phyloP scores from a whole-genome alignment of 2,888 invertebrate genomes.

The Pheosia gnoma region DNA sequence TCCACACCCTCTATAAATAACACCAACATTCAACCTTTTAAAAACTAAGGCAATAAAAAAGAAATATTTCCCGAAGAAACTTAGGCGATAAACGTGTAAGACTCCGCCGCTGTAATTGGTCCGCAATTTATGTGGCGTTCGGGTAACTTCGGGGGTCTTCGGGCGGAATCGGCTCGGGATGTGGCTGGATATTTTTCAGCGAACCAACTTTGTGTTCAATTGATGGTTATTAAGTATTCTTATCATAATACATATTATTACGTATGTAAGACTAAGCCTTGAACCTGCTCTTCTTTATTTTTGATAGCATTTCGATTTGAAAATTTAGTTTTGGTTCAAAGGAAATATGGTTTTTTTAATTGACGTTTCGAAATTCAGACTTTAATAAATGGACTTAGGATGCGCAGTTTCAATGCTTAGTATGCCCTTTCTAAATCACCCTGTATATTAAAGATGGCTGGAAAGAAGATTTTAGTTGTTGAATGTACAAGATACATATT shows the following conservation, averaged over 20 bases:
- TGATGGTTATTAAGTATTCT: not conserved
- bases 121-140: conserved; percentile 59
- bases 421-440: too few species aligned
- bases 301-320: too few species aligned
- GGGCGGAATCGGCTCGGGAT: conserved; percentile 2
- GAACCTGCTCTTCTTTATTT: too few species aligned
- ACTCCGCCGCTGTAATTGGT: conserved; percentile 71
- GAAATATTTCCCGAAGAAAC: conserved; percentile 61
- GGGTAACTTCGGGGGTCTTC: conserved; percentile 30
- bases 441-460: too few species aligned
- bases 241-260: not conserved
- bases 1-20: conserved; percentile 2
- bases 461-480: too few species aligned
- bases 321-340: too few species aligned
- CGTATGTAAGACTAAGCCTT: too few species aligned
- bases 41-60: conserved; percentile 74
- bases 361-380: too few species aligned
- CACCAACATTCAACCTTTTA: conserved; percentile 60
- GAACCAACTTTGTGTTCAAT: not conserved
- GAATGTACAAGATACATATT: too few species aligned
- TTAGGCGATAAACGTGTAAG: conserved; percentile 60
- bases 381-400: too few species aligned
- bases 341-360: too few species aligned
- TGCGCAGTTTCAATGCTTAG: too few species aligned
- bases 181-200: not conserved